phyloP scores from a whole-genome alignment of 2,113 vertebrate genomes.

The Eudyptes chrysolophus region DNA sequence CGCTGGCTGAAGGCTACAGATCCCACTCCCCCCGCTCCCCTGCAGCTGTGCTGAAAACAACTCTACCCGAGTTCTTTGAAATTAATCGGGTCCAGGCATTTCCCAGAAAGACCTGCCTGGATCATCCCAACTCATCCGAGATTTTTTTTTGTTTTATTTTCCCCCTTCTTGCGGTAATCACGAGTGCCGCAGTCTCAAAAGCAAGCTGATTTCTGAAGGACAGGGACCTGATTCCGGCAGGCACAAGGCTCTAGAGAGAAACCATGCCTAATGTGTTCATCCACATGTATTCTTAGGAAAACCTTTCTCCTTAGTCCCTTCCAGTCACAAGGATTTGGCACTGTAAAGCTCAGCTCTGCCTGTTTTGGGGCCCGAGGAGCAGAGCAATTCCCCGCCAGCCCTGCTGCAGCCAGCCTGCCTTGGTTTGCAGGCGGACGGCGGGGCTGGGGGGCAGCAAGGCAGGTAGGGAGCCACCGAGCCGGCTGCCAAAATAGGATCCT shows the following conservation, averaged over 20 bases:
- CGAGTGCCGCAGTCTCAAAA: background rate
- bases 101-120: background rate
- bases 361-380: background rate
- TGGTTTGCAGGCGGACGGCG: background rate
- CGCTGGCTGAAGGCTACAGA: background rate
- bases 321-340: background rate
- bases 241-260: background rate
- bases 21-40: background rate
- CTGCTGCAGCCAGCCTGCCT: background rate
- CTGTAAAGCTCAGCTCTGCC: background rate
- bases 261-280: background rate
- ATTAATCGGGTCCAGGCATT: fast-evolving
- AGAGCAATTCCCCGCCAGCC: background rate
- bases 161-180: background rate
- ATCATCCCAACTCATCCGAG: fast-evolving
- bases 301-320: background rate
- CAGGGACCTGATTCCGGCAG: background rate
- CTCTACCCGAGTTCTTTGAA: background rate
- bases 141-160: too few species aligned
- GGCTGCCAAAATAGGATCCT: background rate
- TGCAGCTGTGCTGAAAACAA: background rate
- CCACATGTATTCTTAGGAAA: background rate
- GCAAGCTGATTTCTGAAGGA: background rate
- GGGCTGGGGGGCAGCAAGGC: background rate
- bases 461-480: fast-evolving